Conservation (phyloP, 2,888 invertebrate species). For the Anodontia alba region DNA sequence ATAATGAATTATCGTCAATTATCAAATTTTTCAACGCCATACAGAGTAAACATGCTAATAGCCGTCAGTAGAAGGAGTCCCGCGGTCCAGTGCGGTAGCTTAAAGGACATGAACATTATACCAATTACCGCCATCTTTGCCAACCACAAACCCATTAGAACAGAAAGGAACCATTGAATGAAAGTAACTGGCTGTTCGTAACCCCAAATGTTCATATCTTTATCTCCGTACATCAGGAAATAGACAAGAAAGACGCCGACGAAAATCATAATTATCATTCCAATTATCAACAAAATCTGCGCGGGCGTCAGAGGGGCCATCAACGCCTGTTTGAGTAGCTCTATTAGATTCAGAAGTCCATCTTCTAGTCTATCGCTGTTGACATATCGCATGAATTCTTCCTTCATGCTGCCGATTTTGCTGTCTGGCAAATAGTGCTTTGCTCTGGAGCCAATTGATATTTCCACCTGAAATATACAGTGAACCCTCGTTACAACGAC, state of each 20-base stretch:
- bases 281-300: slow-evolving; percentile 50
- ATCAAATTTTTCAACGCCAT: too few relatives aligned
- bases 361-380: slow-evolving; percentile 23
- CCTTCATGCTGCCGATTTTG: background rate
- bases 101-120: slow-evolving; percentile 44
- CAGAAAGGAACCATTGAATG: slow-evolving; percentile 36
- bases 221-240: slow-evolving; percentile 49
- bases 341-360: slow-evolving; percentile 45
- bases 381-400: background rate
- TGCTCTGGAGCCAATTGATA: background rate
- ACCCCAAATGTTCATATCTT: slow-evolving; percentile 56
- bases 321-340: slow-evolving; percentile 39
- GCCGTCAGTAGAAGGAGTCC: too few relatives aligned
- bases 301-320: slow-evolving; percentile 57
- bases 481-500: background rate
- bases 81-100: slow-evolving; percentile 44
- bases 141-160: slow-evolving; percentile 54
- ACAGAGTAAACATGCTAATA: too few relatives aligned
- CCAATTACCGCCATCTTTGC: slow-evolving; percentile 36
- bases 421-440: background rate
- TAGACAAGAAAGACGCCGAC: slow-evolving; percentile 42
- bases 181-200: slow-evolving; percentile 46
- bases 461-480: background rate
- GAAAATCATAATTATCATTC: slow-evolving; percentile 35
- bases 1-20: too few relatives aligned